Conservation (phyloP, 2,797 vertebrate genomes). For the Lepus townsendii region DNA sequence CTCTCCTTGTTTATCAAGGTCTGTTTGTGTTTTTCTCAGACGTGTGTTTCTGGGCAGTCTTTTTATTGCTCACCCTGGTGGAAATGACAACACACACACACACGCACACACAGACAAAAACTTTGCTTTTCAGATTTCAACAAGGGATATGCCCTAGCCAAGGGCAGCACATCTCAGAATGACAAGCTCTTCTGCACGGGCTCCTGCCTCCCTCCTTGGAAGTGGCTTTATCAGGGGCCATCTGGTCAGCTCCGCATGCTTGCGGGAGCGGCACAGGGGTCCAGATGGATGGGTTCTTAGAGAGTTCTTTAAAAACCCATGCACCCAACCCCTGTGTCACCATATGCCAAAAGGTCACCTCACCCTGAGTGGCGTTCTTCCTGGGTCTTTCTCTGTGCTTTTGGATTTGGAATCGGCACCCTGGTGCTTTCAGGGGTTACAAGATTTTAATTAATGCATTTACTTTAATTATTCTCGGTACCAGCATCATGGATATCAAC, state of each 20-base stretch:
- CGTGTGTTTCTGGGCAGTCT: conserved; percentile 25
- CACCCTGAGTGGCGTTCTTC: neutral
- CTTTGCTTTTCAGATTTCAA: conserved; percentile 51
- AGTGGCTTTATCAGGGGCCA: conserved; percentile 82
- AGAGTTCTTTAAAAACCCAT: conserved; percentile 84
- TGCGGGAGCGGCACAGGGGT: conserved; percentile 43
- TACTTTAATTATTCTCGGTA: conserved; percentile 27
- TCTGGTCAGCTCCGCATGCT: conserved; percentile 81
- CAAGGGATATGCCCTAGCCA: neutral
- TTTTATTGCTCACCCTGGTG: neutral
- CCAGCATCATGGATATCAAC: neutral
- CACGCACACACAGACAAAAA: neutral
- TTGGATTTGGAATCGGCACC: neutral
- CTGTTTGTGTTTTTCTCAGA: conserved; percentile 43
- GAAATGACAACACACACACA: neutral
- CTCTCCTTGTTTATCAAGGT: conserved; percentile 47
- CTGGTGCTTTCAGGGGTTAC: neutral
- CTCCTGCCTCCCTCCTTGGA: conserved; percentile 65
- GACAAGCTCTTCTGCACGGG: conserved; percentile 42
- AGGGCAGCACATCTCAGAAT: conserved; percentile 46
- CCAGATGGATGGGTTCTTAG: conserved; percentile 87
- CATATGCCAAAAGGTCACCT: conserved; percentile 83
- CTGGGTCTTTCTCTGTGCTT: conserved; percentile 52
- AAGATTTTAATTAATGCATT: conserved; percentile 61
- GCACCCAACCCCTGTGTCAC: conserved; percentile 78